Base-by-base conservation (phyloP, 2,113 vertebrate species). In the Megaceryle torquata region DNA sequence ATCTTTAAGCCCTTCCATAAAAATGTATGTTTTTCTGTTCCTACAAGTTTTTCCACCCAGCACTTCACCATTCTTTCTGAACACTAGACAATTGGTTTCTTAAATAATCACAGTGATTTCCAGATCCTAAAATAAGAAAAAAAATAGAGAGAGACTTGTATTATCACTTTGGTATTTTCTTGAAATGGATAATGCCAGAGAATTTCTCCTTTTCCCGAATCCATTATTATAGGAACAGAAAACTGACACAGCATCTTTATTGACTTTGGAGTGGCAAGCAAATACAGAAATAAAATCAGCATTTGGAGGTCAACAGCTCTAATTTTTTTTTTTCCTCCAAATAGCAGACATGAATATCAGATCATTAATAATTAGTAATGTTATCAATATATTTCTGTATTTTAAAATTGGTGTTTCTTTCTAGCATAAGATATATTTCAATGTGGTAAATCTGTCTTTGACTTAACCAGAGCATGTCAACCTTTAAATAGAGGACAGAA, bases 401-500 rank as follows among this genome's bases (percentile, higher is more conserved):
- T 95, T 93, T 53, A 57, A 57, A 68, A 77, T 53, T 26, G 6
- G 29, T 15, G 5, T 60, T 64, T 70, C 28, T 8, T 71, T 50
- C 6, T 70, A 59, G 8, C 5, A 26, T 37, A 86, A 93, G 48
- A 26, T 29, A 78, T 26, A 78, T 13, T 83, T 91, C 64, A 82
- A 18, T 85, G 25, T 35, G 15, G 77, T 64, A 87, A 48, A 37
- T 69, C 19, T 93, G 75, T 82, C 79, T 94, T 77, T 68, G 54
- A 22, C 67, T 96, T 82, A 48, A 95, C 11, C 5, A 81, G 86
- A 76, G 82, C 86, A 26, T 80, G 61, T 53, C 91, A 95, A 31
- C 76, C 57, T 96, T 96, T 93, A 82, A 67, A 69, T 82, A 67
- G 57, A 96, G 48, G 79, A 68, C 60, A 54, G 18, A 37, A 14